These are phyloP conservation scores for Sarcophaga variegata DNA, from an alignment of 2,888 invertebrate species.

Conservation along the genomic window DNA sequence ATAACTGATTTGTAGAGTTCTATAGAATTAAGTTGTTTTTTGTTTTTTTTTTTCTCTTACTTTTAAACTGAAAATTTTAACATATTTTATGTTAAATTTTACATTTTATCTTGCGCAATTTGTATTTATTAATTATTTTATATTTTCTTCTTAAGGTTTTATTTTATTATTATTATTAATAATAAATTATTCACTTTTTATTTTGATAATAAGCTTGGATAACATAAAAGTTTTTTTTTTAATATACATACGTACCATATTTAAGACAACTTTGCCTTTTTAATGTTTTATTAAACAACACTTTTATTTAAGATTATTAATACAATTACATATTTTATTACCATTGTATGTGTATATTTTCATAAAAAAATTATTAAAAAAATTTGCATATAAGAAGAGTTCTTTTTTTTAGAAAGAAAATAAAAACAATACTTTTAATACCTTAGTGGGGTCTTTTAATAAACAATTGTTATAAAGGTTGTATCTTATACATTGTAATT, in stretches of 20 bases:
- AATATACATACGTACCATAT: neutral
- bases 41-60: slow-evolving; percentile 8
- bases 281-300: no score
- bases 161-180: slow-evolving; percentile 55
- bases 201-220: slow-evolving; percentile 16
- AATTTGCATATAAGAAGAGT: slow-evolving; percentile 54
- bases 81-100: neutral
- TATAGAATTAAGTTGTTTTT: slow-evolving; percentile 30
- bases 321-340: slow-evolving; percentile 36
- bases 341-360: slow-evolving; percentile 40
- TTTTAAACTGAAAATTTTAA: slow-evolving; percentile 2
- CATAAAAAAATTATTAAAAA: slow-evolving; percentile 39
- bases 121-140: slow-evolving; percentile 56
- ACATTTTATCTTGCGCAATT: slow-evolving; percentile 39
- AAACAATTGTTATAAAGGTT: slow-evolving; percentile 15
- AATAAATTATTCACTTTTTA: slow-evolving; percentile 55
- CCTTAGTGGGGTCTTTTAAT: slow-evolving; percentile 37
- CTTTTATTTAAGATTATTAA: no score
- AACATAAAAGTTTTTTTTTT: neutral
- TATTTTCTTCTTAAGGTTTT: slow-evolving; percentile 27
- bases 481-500: slow-evolving; percentile 6
- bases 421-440: slow-evolving; percentile 34
- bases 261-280: no score
- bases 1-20: slow-evolving; percentile 78
- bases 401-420: slow-evolving; percentile 38